phyloP scores from a whole-genome alignment of 2,888 invertebrate species.

The Clivina fossor region DNA sequence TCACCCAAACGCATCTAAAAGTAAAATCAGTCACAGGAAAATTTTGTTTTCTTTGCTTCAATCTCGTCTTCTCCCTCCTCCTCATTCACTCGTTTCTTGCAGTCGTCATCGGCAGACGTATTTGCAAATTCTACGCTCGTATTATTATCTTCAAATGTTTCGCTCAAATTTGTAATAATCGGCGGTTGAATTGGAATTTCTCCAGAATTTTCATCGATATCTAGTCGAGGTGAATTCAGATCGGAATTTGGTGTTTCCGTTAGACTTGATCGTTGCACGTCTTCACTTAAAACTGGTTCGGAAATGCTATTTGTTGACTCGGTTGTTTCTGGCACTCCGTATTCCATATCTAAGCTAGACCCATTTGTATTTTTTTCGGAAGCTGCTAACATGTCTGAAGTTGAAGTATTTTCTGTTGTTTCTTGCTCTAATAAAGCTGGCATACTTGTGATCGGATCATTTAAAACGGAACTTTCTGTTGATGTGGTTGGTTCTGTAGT shows the following conservation, averaged over 20 bases:
- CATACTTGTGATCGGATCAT: slow-evolving; percentile 15
- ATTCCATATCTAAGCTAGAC: slow-evolving; percentile 20
- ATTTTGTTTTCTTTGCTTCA: slow-evolving; percentile 23
- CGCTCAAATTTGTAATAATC: slow-evolving; percentile 45
- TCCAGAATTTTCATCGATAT: slow-evolving; percentile 48
- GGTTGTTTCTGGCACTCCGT: slow-evolving; percentile 17
- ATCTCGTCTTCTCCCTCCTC: slow-evolving; percentile 29
- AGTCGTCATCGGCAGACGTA: slow-evolving; percentile 23
- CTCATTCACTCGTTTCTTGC: slow-evolving; percentile 19
- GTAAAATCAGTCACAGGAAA: slow-evolving; percentile 27
- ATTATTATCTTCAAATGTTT: slow-evolving; percentile 13
- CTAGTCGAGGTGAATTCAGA: slow-evolving; percentile 42
- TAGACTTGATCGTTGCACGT: slow-evolving; percentile 38
- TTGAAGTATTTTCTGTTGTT: slow-evolving; percentile 2
- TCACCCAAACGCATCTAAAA: slow-evolving; percentile 24
- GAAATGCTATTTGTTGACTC: slow-evolving; percentile 7
- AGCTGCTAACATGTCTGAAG: slow-evolving; percentile 9
- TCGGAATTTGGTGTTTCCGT: slow-evolving; percentile 42
- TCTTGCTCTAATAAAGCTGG: slow-evolving; percentile 14
- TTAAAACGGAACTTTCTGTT: background rate
- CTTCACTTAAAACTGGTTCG: slow-evolving; percentile 15
- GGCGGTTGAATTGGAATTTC: slow-evolving; percentile 52
- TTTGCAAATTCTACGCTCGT: background rate
- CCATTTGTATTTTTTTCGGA: slow-evolving; percentile 15
- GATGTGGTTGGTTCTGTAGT: too few relatives aligned